Percentiles rank a stretch among this genome's conserved stretches.
Evolutionary conservation across 2,797 vertebrate genomes (phyloP).

Genomic region (Pteronotus mesoamericanus): DNA sequence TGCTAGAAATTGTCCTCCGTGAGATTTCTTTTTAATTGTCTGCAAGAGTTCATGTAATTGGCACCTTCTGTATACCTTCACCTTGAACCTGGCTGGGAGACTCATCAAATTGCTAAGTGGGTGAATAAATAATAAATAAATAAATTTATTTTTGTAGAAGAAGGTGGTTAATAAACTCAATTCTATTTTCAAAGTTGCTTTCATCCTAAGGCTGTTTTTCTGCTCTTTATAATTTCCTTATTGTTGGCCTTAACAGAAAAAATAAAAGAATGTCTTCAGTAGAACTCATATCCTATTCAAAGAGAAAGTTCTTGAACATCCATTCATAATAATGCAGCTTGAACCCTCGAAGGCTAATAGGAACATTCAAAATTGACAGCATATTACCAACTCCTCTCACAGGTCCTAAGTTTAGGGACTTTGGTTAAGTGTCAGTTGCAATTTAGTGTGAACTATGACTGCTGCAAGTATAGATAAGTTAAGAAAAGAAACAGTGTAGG

Average conservation of each 20-base stretch:
- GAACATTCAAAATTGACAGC: neutral
- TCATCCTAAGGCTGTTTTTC: neutral
- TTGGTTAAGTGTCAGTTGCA: neutral
- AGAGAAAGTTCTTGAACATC: neutral
- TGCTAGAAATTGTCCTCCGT: neutral
- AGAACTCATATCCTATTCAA: neutral
- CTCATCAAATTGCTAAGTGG: neutral
- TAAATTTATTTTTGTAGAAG: neutral
- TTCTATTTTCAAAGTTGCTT: slow-evolving; percentile 10
- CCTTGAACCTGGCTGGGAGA: neutral
- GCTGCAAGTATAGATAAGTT: neutral
- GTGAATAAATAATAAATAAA: neutral
- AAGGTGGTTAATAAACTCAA: slow-evolving; percentile 18
- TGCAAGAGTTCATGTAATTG: neutral
- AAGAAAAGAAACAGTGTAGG: neutral
- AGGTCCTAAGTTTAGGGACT: neutral
- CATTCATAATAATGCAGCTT: neutral
- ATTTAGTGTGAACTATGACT: neutral
- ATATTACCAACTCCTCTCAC: neutral
- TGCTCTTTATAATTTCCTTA: neutral
- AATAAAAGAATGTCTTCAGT: neutral
- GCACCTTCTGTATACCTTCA: neutral
- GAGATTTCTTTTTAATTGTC: neutral
- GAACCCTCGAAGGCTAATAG: neutral
- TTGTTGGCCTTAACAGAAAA: slow-evolving; percentile 2